Evolutionary conservation across 2,113 vertebrate species (phyloP).

Genomic region (Gracilinanus agilis): DNA sequence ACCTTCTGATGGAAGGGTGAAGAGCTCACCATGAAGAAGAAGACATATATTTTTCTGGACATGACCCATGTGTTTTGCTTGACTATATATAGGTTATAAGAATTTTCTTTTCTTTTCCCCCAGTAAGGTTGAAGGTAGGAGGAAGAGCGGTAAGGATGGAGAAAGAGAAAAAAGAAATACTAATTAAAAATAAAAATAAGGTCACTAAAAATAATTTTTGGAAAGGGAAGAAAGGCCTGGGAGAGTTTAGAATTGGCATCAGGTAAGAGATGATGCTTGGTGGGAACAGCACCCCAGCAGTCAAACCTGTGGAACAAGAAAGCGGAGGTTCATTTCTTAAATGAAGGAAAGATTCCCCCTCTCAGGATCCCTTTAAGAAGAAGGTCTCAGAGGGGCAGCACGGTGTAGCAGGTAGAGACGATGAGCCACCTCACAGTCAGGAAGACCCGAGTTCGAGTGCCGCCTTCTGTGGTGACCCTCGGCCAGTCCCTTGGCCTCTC

Average conservation of each 20-base stretch:
- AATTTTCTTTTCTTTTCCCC: constrained; percentile 50
- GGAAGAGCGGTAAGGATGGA: neutral
- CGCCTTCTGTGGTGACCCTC: neutral
- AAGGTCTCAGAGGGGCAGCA: neutral
- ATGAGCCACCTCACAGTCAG: neutral
- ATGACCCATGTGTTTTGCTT: neutral
- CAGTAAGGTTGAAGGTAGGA: neutral
- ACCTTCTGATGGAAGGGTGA: neutral
- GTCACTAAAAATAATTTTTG: neutral
- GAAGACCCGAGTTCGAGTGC: neutral
- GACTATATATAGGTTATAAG: neutral
- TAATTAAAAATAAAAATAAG: neutral
- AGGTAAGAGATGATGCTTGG: fast-evolving
- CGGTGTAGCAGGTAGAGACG: neutral
- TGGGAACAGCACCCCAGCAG: neutral
- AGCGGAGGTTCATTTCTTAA: neutral
- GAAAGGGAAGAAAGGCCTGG: too few species aligned
- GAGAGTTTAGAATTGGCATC: neutral
- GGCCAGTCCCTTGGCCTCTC: neutral
- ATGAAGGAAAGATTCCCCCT: neutral
- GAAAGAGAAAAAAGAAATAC: constrained; percentile 27
- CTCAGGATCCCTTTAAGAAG: neutral
- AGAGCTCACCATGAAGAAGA: neutral
- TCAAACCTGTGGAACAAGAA: neutral
- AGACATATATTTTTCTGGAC: neutral